phyloP scores from a whole-genome alignment of 2,888 invertebrate genomes.

The Siphlonurus alternatus region DNA sequence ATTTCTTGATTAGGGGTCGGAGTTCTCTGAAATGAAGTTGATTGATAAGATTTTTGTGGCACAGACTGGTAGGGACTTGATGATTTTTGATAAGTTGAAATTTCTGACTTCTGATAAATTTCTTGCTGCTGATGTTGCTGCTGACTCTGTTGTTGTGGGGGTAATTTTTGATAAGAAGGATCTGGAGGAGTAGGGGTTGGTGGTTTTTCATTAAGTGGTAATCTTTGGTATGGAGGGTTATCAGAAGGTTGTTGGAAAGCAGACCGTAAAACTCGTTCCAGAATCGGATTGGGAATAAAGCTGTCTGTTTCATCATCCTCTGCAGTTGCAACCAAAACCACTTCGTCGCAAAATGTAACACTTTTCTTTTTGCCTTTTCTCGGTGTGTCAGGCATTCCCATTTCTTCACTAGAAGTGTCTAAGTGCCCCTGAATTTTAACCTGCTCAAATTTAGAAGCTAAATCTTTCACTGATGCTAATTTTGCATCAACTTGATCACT shows the following conservation, averaged over 20 bases:
- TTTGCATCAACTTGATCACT: conserved; percentile 12
- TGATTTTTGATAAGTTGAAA: background rate
- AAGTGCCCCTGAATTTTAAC: conserved; percentile 13
- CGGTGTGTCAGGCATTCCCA: background rate
- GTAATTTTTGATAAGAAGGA: background rate
- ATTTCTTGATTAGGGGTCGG: background rate
- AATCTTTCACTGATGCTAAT: conserved; percentile 47
- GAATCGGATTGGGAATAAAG: conserved; percentile 78
- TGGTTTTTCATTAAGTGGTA: conserved; percentile 5
- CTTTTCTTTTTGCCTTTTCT: conserved; percentile 63
- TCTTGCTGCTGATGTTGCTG: conserved; percentile 4
- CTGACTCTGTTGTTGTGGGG: conserved; percentile 3
- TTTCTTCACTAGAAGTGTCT: background rate
- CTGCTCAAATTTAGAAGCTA: conserved; percentile 65
- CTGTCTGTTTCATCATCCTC: conserved; percentile 83
- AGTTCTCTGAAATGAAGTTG: background rate
- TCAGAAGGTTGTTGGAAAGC: conserved; percentile 46
- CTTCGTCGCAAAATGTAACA: conserved; percentile 89
- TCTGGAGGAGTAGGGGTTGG: conserved; percentile 9
- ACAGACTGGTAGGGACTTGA: conserved; percentile 8
- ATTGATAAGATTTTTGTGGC: conserved; percentile 8
- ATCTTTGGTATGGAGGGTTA: background rate
- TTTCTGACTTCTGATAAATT: conserved; percentile 4
- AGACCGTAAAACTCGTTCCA: conserved; percentile 68
- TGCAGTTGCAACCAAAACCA: conserved; percentile 79